Evolutionary conservation across 2,888 invertebrate genomes (phyloP).

Genomic region (Pyralis farinalis): DNA sequence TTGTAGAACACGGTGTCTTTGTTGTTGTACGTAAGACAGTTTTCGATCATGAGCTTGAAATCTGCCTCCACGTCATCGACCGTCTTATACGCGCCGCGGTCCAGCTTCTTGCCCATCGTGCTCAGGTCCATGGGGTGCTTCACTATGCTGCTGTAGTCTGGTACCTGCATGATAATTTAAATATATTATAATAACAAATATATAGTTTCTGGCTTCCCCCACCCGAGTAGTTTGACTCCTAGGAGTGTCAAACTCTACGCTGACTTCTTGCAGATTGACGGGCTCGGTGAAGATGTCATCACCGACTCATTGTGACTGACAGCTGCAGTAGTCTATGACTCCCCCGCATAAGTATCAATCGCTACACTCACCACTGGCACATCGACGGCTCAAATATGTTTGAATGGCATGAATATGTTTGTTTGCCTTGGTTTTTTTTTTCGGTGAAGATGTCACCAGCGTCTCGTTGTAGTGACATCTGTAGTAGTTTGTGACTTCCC

Average conservation of each 20-base stretch:
- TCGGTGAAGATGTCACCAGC: no score
- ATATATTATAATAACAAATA: no score
- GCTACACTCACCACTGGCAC: no score
- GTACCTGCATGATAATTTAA: slow-evolving; percentile 85
- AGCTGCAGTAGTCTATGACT: slow-evolving; percentile 88
- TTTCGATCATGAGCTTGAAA: slow-evolving; percentile 97
- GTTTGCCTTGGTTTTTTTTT: no score
- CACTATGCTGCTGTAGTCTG: slow-evolving; percentile 87
- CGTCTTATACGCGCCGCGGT: slow-evolving; percentile 83
- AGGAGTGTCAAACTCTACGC: no score
- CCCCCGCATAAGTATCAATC: no score
- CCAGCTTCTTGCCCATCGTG: slow-evolving; percentile 90
- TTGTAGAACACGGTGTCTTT: slow-evolving; percentile 96
- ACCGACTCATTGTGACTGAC: slow-evolving; percentile 88
- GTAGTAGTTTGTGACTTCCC: no score
- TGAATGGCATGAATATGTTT: no score
- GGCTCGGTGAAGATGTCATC: slow-evolving; percentile 96
- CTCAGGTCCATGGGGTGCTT: slow-evolving; percentile 72
- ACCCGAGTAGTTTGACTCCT: no score
- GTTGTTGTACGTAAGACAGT: slow-evolving; percentile 97
- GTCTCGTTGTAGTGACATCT: no score
- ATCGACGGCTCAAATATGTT: no score
- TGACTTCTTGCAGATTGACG: slow-evolving; percentile 90
- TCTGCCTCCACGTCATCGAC: slow-evolving; percentile 92
- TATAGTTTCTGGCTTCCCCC: no score